phyloP scores from a whole-genome alignment of 2,797 vertebrate species.

The Agapornis canus region DNA sequence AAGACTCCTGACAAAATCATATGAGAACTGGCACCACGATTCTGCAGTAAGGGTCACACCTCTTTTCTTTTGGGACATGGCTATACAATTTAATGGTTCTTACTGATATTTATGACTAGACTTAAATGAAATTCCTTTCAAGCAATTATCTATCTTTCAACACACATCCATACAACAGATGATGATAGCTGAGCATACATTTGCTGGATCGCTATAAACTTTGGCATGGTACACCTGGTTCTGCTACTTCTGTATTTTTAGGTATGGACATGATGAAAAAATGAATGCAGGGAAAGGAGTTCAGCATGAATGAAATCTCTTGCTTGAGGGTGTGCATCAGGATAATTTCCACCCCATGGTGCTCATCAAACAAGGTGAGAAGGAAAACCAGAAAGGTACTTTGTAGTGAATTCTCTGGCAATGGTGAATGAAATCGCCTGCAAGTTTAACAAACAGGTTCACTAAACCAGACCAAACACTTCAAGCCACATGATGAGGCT shows the following conservation, averaged over 20 bases:
- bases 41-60: not conserved
- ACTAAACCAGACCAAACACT: not conserved
- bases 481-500: not conserved
- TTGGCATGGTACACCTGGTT: not conserved
- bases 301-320: not conserved
- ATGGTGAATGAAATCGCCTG: not conserved
- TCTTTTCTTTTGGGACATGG: not conserved
- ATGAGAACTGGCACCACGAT: not conserved
- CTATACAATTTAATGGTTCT: not conserved
- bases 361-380: not conserved
- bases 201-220: not conserved
- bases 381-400: not conserved
- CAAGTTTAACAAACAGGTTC: not conserved
- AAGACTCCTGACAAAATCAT: not conserved
- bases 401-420: not conserved
- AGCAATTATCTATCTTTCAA: not conserved
- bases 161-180: not conserved
- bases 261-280: not conserved
- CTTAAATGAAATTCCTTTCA: slow-evolving; percentile 11
- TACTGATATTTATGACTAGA: not conserved
- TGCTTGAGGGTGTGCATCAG: not conserved
- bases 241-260: not conserved
- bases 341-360: not conserved
- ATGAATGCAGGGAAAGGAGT: not conserved
- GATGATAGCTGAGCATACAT: not conserved